A percentile compares a stretch with the other conserved stretches of the same genome.
Conservation (phyloP, 2,113 vertebrate genomes). For the Rhinoptilus africanus region DNA sequence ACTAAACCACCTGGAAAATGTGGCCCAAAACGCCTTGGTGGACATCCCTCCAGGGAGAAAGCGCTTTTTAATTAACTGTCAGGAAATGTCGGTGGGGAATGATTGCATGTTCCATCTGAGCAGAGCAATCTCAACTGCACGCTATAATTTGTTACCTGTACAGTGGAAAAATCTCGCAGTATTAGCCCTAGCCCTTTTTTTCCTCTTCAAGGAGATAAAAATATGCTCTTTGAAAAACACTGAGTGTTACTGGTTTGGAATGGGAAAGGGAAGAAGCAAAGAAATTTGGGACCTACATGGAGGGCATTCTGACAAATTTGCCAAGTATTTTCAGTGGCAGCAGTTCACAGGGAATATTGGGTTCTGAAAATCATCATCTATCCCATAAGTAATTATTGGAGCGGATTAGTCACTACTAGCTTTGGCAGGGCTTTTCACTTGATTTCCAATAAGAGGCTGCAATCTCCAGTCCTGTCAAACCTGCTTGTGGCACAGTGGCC, state of each 20-base stretch:
- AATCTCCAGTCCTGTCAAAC: neutral
- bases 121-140: neutral
- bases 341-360: neutral
- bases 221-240: neutral
- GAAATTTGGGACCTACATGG: neutral
- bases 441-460: neutral
- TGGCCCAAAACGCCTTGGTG: neutral
- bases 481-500: neutral
- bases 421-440: neutral
- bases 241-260: neutral
- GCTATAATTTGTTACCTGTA: neutral
- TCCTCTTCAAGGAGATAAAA: neutral
- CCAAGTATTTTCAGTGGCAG: neutral
- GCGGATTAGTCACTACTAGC: slow-evolving; percentile 3
- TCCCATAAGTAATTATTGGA: slow-evolving; percentile 5
- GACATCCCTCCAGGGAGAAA: neutral
- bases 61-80: neutral
- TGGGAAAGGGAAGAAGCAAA: neutral
- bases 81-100: neutral
- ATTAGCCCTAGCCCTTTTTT: neutral
- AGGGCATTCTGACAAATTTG: neutral
- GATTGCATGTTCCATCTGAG: neutral
- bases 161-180: neutral
- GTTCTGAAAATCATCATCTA: neutral
- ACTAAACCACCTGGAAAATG: neutral